Conservation (phyloP, 2,888 invertebrate species). For the Stenurella melanura region DNA sequence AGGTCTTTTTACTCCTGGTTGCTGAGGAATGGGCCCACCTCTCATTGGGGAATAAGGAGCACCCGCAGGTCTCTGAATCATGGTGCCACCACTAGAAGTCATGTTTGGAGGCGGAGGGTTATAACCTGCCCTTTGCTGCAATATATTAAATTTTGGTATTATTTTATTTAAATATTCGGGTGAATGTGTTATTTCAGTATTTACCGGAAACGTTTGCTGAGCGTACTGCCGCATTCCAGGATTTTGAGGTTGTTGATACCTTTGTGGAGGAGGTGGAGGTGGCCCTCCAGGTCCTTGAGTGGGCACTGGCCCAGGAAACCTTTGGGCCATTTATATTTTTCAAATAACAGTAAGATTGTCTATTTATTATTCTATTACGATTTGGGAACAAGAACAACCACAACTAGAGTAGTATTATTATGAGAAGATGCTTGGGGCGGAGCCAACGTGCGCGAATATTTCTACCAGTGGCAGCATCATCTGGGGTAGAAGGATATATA, state of each 20-base stretch:
- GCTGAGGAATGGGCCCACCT: conserved; percentile 78
- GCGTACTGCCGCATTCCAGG: conserved; percentile 82
- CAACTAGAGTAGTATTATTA: too few species aligned
- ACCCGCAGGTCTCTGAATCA: conserved; percentile 77
- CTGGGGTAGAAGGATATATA: too few species aligned
- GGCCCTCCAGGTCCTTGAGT: conserved; percentile 75
- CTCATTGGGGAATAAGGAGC: conserved; percentile 78
- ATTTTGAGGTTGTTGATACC: conserved; percentile 79
- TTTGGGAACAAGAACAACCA: background rate
- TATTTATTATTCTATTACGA: too few species aligned
- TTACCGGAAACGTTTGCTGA: conserved; percentile 86
- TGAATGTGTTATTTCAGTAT: conserved; percentile 55
- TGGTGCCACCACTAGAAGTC: conserved; percentile 74
- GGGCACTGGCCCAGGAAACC: conserved; percentile 76
- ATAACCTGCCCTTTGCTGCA: conserved; percentile 75
- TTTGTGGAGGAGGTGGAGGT: conserved; percentile 72
- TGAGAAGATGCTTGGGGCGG: too few species aligned
- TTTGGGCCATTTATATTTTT: conserved; percentile 74
- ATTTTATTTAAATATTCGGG: background rate
- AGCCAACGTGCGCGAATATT: too few species aligned
- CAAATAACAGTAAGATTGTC: too few species aligned
- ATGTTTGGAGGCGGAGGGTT: conserved; percentile 79
- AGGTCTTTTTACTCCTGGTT: conserved; percentile 78
- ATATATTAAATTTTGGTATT: conserved; percentile 11
- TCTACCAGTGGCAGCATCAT: too few species aligned